Evolutionary conservation across 2,888 invertebrate genomes (phyloP).

Genomic region (Parnassius orleans): DNA sequence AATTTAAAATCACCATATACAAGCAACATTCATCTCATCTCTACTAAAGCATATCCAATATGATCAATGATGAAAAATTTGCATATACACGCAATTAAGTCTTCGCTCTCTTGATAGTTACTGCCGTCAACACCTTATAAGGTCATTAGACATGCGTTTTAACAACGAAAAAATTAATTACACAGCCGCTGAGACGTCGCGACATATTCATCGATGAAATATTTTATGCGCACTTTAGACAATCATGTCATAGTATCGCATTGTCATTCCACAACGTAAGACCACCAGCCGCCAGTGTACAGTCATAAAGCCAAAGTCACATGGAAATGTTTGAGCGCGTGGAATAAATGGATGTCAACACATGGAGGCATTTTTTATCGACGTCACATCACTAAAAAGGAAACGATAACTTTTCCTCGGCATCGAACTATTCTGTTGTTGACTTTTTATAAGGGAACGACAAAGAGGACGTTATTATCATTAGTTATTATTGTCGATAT

Average conservation of each 20-base stretch:
- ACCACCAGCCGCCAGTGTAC: not conserved
- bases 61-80: too few species aligned
- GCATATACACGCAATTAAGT: too few species aligned
- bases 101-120: too few species aligned
- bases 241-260: constrained; percentile 4
- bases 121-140: not conserved
- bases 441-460: not conserved
- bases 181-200: not conserved
- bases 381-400: constrained; percentile 1
- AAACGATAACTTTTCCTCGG: constrained; percentile 2
- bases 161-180: not conserved
- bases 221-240: constrained; percentile 2
- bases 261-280: not conserved
- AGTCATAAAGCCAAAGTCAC: not conserved
- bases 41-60: too few species aligned
- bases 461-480: not conserved
- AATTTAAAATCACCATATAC: too few species aligned
- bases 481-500: constrained; percentile 5
- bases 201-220: not conserved
- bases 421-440: constrained; percentile 2
- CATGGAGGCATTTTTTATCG: not conserved
- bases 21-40: too few species aligned
- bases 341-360: not conserved
- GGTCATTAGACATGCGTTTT: not conserved
- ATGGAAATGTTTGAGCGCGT: constrained; percentile 1